Base-by-base conservation (phyloP, 2,888 invertebrate species). In the Eudemis profundana region DNA sequence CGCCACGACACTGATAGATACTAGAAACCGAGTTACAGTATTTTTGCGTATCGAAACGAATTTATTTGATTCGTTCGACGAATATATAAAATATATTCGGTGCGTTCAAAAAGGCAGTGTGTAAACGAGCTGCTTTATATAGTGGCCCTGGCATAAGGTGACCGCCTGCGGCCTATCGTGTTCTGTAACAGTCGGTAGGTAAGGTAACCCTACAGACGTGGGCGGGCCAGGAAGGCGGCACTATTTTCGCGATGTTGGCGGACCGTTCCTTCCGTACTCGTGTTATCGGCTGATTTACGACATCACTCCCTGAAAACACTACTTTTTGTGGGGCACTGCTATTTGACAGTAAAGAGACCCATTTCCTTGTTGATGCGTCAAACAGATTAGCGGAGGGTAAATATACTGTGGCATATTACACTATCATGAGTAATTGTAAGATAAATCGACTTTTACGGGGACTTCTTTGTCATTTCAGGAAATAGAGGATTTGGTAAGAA, bases 261-360 rank as follows among this genome's bases (percentile, higher is more conserved):
- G 70, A 56, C 75, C 73, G 73, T 79, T 79, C 78, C 81, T 81
- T 78, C 81, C 83, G 74, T 42, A 68, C 74, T 54, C 64, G 76
- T 77, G 79, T 80, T 84, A 83, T 79, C 78, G 74, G 70, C 73
- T 84, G 83, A 86, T 86, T 85, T 86, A 86, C 81, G 82, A 78
- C 69, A 72, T 70, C 70, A 67, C 81, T 80, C 76, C 76, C 78
- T 78, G 79, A 77, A 78, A 78, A 79, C 36, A 51, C 79, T 70
- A 75, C 74, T 79, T 82, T 80, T 81, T 78, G 74, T 70, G 61
- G 66, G 66, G 64, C 70, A 66, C 69, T 68, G 70, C 69, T 63
- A 59, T 46, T 59, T 53, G 19, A 29, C 36, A 33, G 60, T 47
- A 40, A 65, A 46, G 59, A 38, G 46, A 36, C 38, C 59, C 19